phyloP scores from a whole-genome alignment of 2,888 invertebrate species.

The Cheiracanthium punctorium region DNA sequence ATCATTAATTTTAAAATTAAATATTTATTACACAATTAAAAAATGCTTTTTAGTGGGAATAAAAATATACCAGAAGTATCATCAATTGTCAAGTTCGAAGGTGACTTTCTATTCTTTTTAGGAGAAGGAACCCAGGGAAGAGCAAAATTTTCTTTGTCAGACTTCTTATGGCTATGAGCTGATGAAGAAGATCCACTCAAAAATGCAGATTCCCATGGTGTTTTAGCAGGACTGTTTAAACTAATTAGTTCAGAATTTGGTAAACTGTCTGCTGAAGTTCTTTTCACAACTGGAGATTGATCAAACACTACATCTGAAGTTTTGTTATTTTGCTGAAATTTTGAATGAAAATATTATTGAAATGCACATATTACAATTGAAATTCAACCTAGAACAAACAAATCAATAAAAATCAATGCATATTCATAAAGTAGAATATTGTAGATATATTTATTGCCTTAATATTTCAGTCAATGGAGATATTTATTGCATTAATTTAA shows the following conservation, averaged over 20 bases:
- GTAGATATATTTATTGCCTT: too few relatives aligned
- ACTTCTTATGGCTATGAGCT: slow-evolving; percentile 26
- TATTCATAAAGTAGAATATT: too few relatives aligned
- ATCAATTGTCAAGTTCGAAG: neutral
- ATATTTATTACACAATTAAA: too few relatives aligned
- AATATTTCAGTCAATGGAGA: too few relatives aligned
- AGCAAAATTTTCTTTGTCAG: slow-evolving; percentile 74
- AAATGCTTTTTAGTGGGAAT: too few relatives aligned
- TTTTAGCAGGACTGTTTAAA: slow-evolving; percentile 74
- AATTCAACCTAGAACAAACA: too few relatives aligned
- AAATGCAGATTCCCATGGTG: slow-evolving; percentile 71
- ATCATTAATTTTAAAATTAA: too few relatives aligned
- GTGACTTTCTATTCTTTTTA: slow-evolving; percentile 72
- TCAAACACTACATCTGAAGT: slow-evolving; percentile 41
- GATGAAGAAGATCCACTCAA: neutral
- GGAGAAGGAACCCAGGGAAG: slow-evolving; percentile 75
- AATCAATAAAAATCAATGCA: too few relatives aligned
- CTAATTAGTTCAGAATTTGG: slow-evolving; percentile 75
- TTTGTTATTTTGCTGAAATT: slow-evolving; percentile 9
- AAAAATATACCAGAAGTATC: too few relatives aligned
- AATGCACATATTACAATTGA: too few relatives aligned
- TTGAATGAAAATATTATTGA: too few relatives aligned
- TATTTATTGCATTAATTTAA: too few relatives aligned
- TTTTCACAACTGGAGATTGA: slow-evolving; percentile 33
- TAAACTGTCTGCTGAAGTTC: slow-evolving; percentile 77